Conservation (phyloP, 2,113 vertebrate species). For the Leptodactylus fuscus region DNA sequence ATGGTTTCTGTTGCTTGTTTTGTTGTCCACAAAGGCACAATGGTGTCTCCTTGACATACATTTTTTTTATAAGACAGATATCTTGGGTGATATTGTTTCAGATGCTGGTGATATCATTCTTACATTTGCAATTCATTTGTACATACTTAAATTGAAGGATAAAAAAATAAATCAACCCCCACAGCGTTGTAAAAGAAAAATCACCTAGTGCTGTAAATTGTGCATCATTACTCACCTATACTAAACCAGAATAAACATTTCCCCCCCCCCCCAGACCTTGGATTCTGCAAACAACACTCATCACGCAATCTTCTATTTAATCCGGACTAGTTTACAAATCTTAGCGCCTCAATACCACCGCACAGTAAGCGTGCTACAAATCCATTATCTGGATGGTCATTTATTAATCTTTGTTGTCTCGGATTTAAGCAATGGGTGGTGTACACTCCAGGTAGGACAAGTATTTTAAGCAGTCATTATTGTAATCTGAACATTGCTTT, state of each 20-base stretch:
- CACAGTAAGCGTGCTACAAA: background rate
- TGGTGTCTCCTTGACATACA: background rate
- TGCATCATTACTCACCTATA: slow-evolving; percentile 20
- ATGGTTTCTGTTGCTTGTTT: background rate
- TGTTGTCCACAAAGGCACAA: background rate
- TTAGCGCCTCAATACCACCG: background rate
- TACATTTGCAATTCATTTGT: background rate
- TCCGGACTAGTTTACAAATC: background rate
- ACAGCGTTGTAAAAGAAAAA: slow-evolving; percentile 6
- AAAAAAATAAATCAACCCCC: background rate
- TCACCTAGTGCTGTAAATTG: slow-evolving; percentile 16
- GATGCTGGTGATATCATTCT: background rate
- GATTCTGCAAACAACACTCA: slow-evolving; percentile 2
- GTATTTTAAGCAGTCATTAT: background rate
- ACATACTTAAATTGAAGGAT: background rate
- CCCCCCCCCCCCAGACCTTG: slow-evolving; percentile 17
- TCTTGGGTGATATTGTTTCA: background rate
- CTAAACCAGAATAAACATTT: slow-evolving; percentile 19
- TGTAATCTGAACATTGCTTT: background rate
- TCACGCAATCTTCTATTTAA: slow-evolving; percentile 16
- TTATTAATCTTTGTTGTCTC: slow-evolving; percentile 18
- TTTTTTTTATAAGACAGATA: background rate
- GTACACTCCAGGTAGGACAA: background rate
- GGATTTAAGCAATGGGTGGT: background rate
- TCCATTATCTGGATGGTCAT: background rate